Conservation (phyloP, 2,113 vertebrate genomes). For the Pan troglodytes region NHGRI_mPanTro3-v2.1_pri NC_072411.2:62581001-62581500, state of each 20-base stretch:
- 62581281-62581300: neutral
- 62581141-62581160: neutral
- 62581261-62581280: neutral
- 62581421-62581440: neutral
- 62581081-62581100: too few species aligned
- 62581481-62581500: neutral
- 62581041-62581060: neutral
- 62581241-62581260: neutral
- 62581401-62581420: neutral
- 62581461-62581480: neutral
- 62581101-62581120: neutral
- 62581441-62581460: neutral
- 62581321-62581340: neutral
- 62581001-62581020: neutral
- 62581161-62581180: neutral
- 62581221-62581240: neutral
- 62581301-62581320: neutral
- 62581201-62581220: neutral
- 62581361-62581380: neutral
- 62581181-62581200: neutral
- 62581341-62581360: neutral
- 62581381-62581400: neutral
- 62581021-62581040: neutral
- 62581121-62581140: neutral
- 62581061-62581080: neutral